phyloP scores from a whole-genome alignment of 2,797 vertebrate genomes.

The Bradypodion pumilum region DNA sequence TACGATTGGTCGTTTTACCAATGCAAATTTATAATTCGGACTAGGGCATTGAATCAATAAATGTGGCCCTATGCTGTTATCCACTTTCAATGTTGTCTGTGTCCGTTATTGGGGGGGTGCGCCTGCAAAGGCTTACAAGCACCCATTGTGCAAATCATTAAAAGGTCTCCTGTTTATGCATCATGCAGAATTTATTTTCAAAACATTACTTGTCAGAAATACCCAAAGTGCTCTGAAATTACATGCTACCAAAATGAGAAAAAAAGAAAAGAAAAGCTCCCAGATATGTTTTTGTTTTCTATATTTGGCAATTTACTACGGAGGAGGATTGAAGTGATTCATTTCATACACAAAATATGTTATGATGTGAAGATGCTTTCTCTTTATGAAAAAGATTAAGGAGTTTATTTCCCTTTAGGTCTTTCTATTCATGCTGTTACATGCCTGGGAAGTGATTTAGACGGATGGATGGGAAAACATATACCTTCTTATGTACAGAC shows the following conservation, averaged over 20 bases:
- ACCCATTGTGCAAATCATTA: background rate
- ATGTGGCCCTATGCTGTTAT: too few relatives aligned
- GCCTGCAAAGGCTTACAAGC: background rate
- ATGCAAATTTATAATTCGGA: too few relatives aligned
- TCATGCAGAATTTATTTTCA: slow-evolving; percentile 15
- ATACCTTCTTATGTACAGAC: slow-evolving; percentile 6
- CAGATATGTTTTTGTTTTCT: slow-evolving; percentile 5
- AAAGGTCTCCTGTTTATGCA: background rate
- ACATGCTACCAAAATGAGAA: background rate
- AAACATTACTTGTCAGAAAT: background rate
- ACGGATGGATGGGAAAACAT: slow-evolving; percentile 23
- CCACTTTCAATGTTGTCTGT: too few relatives aligned
- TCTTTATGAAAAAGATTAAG: slow-evolving; percentile 39
- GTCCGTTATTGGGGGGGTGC: too few relatives aligned
- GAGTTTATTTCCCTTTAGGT: slow-evolving; percentile 37
- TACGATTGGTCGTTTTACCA: too few relatives aligned
- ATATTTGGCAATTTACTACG: slow-evolving; percentile 4
- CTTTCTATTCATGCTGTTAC: slow-evolving; percentile 11
- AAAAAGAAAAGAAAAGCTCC: background rate
- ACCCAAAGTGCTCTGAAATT: slow-evolving; percentile 5
- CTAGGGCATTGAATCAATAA: too few relatives aligned
- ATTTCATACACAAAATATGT: slow-evolving; percentile 42
- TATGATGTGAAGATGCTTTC: slow-evolving; percentile 37
- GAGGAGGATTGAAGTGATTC: slow-evolving; percentile 18
- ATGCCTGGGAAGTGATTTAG: slow-evolving; percentile 30